phyloP scores from a whole-genome alignment of 2,113 vertebrate species.

The Hemiscyllium ocellatum region DNA sequence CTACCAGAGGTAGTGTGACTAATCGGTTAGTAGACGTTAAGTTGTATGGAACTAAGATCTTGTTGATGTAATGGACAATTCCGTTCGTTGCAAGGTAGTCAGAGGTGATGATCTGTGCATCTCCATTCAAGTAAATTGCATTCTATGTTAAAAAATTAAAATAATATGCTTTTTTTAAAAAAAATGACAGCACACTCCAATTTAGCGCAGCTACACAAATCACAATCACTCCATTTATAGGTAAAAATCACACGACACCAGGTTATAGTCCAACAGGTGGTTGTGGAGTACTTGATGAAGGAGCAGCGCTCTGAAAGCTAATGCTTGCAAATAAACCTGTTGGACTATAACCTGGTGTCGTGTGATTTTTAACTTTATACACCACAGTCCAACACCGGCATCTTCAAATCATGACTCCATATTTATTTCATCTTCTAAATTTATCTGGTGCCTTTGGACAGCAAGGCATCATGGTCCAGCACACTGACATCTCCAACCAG shows the following conservation, averaged over 20 bases:
- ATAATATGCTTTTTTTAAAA: conserved; percentile 3
- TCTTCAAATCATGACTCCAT: too few species aligned
- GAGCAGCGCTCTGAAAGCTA: too few species aligned
- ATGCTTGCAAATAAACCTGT: too few species aligned
- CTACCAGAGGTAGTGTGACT: neutral
- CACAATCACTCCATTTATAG: neutral
- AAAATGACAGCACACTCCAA: neutral
- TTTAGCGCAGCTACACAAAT: neutral
- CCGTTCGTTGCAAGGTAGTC: conserved; percentile 67
- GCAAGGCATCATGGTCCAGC: neutral
- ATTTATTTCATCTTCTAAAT: neutral
- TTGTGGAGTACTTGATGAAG: too few species aligned
- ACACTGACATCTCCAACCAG: neutral
- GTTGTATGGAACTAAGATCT: conserved; percentile 53
- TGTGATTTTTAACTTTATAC: too few species aligned
- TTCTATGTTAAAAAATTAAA: conserved; percentile 57
- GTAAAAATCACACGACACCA: too few species aligned
- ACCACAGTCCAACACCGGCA: too few species aligned
- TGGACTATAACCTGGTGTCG: too few species aligned
- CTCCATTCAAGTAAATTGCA: conserved; percentile 73
- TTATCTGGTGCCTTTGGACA: too few species aligned
- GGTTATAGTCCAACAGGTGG: too few species aligned
- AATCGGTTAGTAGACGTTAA: neutral
- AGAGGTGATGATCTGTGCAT: conserved; percentile 61
- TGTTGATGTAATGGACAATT: conserved; percentile 77